Percentiles rank a stretch among this genome's conserved stretches.
phyloP scores from a whole-genome alignment of 2,888 invertebrate genomes.

The Lochmaea crataegi region DNA sequence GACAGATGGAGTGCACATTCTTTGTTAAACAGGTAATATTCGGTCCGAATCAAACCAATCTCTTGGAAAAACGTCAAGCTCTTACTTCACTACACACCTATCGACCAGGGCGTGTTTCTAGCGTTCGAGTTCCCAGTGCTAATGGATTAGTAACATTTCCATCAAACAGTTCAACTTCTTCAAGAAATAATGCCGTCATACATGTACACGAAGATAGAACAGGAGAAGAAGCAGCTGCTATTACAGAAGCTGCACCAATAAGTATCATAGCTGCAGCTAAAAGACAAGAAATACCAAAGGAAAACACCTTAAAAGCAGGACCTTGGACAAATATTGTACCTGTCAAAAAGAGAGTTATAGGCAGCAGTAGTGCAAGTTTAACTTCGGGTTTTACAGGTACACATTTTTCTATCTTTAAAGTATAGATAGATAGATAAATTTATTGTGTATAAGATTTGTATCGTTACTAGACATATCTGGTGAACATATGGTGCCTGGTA shows the following conservation, averaged over 20 bases:
- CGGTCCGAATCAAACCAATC: constrained; percentile 67
- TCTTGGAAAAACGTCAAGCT: constrained; percentile 80
- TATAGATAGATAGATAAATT: no score
- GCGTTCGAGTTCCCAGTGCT: constrained; percentile 58
- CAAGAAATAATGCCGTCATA: constrained; percentile 60
- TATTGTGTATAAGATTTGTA: no score
- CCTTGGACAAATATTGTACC: constrained; percentile 72
- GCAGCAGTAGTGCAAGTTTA: constrained; percentile 52
- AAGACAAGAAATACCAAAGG: constrained; percentile 70
- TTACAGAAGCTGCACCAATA: constrained; percentile 59
- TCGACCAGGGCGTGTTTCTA: constrained; percentile 70
- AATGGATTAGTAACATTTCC: constrained; percentile 48
- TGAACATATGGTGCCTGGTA: no score
- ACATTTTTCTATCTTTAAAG: background rate
- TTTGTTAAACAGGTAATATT: constrained; percentile 69
- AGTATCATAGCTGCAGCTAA: constrained; percentile 71
- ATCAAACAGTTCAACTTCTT: constrained; percentile 33
- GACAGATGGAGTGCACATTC: background rate
- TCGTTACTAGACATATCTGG: no score
- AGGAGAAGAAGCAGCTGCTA: constrained; percentile 56
- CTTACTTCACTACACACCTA: constrained; percentile 80
- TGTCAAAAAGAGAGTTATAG: constrained; percentile 45
- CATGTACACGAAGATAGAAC: constrained; percentile 59
- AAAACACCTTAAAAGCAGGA: constrained; percentile 78
- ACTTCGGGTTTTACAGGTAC: constrained; percentile 66